Percentiles rank a stretch among this genome's conserved stretches.
Evolutionary conservation across 2,888 invertebrate species (phyloP).

Genomic region (Eupithecia exiguata): DNA sequence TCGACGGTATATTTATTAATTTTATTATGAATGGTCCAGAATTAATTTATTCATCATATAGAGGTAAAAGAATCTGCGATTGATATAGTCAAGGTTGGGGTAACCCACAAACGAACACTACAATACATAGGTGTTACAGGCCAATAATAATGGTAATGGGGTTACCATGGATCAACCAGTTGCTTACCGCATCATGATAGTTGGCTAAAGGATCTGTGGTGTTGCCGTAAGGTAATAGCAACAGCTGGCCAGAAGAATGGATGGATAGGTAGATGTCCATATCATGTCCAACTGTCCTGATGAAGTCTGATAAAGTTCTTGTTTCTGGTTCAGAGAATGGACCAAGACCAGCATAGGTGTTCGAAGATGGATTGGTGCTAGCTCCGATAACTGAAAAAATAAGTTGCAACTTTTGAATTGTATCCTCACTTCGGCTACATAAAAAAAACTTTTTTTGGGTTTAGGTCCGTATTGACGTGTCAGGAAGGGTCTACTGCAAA

Average conservation of each 20-base stretch:
- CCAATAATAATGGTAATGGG: background rate
- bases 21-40: too few species aligned
- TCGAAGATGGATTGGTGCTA: constrained; percentile 66
- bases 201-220: constrained; percentile 58
- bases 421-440: background rate
- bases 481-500: too few species aligned
- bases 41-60: too few species aligned
- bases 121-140: background rate
- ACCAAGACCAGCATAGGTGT: constrained; percentile 78
- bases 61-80: background rate
- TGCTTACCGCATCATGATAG: constrained; percentile 60
- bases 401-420: background rate
- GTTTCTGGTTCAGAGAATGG: constrained; percentile 85
- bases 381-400: constrained; percentile 66
- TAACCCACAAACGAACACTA: background rate
- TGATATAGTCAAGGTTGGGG: background rate
- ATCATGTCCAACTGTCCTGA: constrained; percentile 51
- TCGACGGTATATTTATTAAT: too few species aligned
- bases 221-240: constrained; percentile 85
- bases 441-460: background rate
- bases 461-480: too few species aligned
- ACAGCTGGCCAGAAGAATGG: constrained; percentile 88
- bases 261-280: constrained; percentile 79
- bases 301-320: constrained; percentile 56
- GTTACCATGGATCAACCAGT: background rate